A percentile compares a stretch with the other conserved stretches of the same genome.
Evolutionary conservation across 2,113 vertebrate genomes (phyloP).

Genomic region (Nerophis lumbriciformis): DNA sequence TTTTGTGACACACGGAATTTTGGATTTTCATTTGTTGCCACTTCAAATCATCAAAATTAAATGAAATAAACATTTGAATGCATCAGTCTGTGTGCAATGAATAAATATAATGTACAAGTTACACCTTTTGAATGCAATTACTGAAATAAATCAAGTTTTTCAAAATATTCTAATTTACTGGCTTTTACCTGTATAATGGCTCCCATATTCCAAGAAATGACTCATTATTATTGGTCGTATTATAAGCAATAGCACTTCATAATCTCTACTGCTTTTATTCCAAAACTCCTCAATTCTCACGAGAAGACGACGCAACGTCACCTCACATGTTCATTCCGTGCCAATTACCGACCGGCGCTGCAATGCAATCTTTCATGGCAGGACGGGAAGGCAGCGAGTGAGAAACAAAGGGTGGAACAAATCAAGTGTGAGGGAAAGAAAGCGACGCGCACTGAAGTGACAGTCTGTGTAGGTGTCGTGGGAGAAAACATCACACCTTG

Average conservation of each 20-base stretch:
- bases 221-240: too few species aligned
- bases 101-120: too few species aligned
- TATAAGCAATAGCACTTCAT: too few species aligned
- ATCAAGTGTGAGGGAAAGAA: background rate
- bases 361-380: background rate
- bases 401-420: slow-evolving; percentile 4
- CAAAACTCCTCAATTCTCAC: background rate
- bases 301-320: background rate
- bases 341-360: background rate
- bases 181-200: too few species aligned
- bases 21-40: too few species aligned
- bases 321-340: background rate
- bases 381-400: background rate
- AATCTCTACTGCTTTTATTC: background rate
- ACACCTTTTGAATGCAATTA: too few species aligned
- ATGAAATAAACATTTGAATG: too few species aligned
- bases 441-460: background rate
- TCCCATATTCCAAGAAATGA: background rate
- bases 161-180: too few species aligned
- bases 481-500: background rate
- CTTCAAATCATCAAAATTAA: too few species aligned
- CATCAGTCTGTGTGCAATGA: too few species aligned
- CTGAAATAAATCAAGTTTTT: too few species aligned
- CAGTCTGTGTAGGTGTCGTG: background rate
- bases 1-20: too few species aligned